Conservation (phyloP, 2,113 vertebrate species). For the Syrrhaptes paradoxus region DNA sequence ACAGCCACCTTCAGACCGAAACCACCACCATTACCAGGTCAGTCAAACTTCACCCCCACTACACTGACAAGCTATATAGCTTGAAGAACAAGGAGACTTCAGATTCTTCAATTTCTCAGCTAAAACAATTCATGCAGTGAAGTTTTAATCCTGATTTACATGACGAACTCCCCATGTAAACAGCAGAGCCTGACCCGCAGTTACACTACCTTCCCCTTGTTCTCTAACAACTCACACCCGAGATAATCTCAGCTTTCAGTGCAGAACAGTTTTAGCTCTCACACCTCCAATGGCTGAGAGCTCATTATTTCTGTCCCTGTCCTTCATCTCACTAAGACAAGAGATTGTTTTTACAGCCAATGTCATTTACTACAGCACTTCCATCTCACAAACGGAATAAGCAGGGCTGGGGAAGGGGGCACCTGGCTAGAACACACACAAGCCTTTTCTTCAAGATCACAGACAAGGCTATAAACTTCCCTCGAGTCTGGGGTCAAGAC, state of each 20-base stretch:
- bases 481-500: too few species aligned
- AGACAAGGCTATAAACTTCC: neutral
- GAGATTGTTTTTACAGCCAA: neutral
- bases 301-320: neutral
- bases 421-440: neutral
- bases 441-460: too few species aligned
- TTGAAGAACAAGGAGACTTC: neutral
- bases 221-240: neutral
- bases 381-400: fast-evolving
- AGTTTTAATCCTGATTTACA: neutral
- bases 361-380: too few species aligned
- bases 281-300: neutral
- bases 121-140: fast-evolving
- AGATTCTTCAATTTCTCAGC: neutral
- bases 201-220: neutral
- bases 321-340: neutral
- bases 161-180: neutral
- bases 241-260: neutral
- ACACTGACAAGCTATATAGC: neutral
- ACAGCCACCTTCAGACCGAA: neutral
- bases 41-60: neutral
- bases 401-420: neutral
- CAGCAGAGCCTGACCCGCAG: neutral
- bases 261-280: neutral
- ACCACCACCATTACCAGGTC: fast-evolving